These are phyloP conservation scores for Sylvietta virens DNA, from an alignment of 2,113 vertebrate genomes.

Conservation along the genomic window DNA sequence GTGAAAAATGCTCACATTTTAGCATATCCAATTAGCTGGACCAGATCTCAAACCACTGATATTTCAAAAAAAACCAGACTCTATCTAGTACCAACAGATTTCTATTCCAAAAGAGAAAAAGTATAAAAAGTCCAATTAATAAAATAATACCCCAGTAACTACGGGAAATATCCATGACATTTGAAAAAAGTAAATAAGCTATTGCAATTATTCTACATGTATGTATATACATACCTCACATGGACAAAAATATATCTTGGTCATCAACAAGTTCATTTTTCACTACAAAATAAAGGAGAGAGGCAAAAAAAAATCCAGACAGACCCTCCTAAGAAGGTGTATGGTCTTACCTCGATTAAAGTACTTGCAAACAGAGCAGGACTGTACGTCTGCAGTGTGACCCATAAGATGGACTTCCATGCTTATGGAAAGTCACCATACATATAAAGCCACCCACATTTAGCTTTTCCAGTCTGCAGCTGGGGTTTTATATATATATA, in stretches of 20 bases:
- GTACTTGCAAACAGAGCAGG: neutral
- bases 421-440: neutral
- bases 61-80: neutral
- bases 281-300: neutral
- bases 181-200: neutral
- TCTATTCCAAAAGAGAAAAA: neutral
- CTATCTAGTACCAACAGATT: neutral
- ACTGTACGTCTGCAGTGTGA: neutral
- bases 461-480: neutral
- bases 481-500: neutral
- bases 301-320: neutral
- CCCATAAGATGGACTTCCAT: accelerated
- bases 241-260: neutral
- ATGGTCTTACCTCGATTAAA: neutral
- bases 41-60: neutral
- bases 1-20: neutral
- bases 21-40: neutral
- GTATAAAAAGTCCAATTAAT: neutral
- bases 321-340: neutral
- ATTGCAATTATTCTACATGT: neutral
- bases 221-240: neutral
- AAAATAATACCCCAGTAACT: neutral
- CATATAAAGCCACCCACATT: neutral
- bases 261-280: neutral
- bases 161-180: neutral